Base-by-base conservation (phyloP, 2,888 invertebrate species). In the Coenonympha glycerion region DNA sequence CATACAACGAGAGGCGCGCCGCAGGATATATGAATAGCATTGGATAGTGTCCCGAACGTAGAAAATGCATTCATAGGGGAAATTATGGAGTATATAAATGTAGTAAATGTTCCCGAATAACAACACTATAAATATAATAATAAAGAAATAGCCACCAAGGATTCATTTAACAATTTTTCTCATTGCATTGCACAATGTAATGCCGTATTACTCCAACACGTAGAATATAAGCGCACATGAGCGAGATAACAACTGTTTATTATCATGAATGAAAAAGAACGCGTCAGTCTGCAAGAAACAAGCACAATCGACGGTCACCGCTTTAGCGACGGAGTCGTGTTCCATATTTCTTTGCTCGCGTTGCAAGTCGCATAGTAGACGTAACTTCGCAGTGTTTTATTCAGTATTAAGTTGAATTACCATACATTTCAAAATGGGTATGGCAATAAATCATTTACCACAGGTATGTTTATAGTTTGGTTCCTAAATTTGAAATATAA, bases 1-100 rank as follows among this genome's bases (percentile, higher is more conserved):
- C 64, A 72, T 88, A 59, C 78, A 89, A 63, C 83, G 80, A 76
- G 88, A 89, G 79, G 92, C 91, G 63, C 84, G 91, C 63, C 81
- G 88, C 64, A 87, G 88, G 82, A 89, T 89, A 62, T 56, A 57
- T 53, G 62, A 69, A 65, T 62, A 65, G 62, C 56, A 61, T 53
- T 53, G 36, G 28, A 48, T 46, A 13, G 24, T 30, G 45, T 45
- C 33, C 39, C 28, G 8, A 40, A 5, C 18, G 46, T 33, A 11
- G 15, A 18, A 44, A 44, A 47, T 13, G 26, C 44, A 42, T 36
- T 39, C 28, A 21, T 33, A 30, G 22, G 19, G 42, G 15, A 21
- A 40, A 47, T 47, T 36, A 49, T 41, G 42, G 15, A 21, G 36
- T 45, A 44, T 36, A 49, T 41, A 50, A 57, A 21, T 21, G 15